phyloP scores from a whole-genome alignment of 2,113 vertebrate genomes.

The Sitta europaea region DNA sequence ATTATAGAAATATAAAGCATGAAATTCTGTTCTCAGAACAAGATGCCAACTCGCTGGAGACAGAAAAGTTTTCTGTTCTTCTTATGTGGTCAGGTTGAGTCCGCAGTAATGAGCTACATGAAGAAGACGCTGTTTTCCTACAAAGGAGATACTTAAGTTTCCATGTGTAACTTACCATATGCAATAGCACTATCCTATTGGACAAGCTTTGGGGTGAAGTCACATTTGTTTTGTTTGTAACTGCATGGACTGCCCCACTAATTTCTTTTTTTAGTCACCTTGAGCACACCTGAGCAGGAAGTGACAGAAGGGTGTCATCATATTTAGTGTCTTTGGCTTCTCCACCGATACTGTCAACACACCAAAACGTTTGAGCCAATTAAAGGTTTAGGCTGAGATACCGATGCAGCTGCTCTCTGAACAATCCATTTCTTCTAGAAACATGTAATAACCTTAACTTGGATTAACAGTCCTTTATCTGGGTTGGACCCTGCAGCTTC shows the following conservation, averaged over 20 bases:
- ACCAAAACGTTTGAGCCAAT: not conserved
- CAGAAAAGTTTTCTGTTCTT: not conserved
- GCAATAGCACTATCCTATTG: not conserved
- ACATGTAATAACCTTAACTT: not conserved
- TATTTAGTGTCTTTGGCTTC: not conserved
- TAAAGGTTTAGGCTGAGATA: not conserved
- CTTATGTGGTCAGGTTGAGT: not conserved
- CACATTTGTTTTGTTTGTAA: not conserved
- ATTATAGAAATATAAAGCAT: not conserved
- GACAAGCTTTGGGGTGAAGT: not conserved
- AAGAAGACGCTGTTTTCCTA: not conserved
- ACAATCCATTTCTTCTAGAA: not conserved
- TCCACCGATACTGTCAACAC: not conserved
- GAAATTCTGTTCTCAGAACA: not conserved
- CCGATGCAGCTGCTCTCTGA: not conserved
- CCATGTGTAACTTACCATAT: not conserved
- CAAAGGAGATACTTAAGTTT: not conserved
- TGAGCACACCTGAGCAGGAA: not conserved
- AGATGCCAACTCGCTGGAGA: not conserved
- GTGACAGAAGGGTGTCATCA: not conserved
- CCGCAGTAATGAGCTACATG: not conserved
- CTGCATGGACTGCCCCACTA: not conserved
- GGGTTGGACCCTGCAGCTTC: not conserved
- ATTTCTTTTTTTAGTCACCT: not conserved
- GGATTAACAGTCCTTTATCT: not conserved